These are phyloP conservation scores for Pelagia noctiluca DNA, from an alignment of 30 jellyfish, hydroid and myxozoan genomes.

Conservation along the genomic window DNA sequence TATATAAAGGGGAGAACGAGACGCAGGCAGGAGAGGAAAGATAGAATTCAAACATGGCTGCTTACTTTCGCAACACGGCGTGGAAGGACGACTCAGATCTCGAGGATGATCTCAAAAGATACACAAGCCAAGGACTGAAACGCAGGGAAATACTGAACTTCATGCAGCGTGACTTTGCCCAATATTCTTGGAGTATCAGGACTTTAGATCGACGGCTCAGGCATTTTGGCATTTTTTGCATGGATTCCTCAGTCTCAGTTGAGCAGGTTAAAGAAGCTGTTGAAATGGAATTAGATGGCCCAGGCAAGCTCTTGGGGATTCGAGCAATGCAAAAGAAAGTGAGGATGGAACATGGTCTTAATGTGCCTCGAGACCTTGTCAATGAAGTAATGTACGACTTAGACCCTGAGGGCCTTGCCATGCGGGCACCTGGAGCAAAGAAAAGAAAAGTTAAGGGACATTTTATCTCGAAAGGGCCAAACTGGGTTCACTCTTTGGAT, in stretches of 20 bases:
- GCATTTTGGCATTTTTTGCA: constrained; percentile 18
- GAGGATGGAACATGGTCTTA: constrained; percentile 30
- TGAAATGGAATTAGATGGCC: constrained; percentile 35
- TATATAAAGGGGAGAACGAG: too few species aligned
- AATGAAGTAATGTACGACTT: constrained; percentile 28
- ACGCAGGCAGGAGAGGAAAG: too few species aligned
- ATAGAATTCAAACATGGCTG: not conserved
- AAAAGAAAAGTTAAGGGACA: not conserved
- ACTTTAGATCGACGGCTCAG: constrained; percentile 52
- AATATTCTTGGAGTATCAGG: constrained; percentile 60
- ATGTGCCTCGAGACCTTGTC: constrained; percentile 49
- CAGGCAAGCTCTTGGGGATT: constrained; percentile 35
- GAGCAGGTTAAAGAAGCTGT: constrained; percentile 42
- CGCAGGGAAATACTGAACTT: constrained; percentile 36
- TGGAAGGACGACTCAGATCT: constrained; percentile 41
- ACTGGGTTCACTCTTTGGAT: constrained; percentile 23
- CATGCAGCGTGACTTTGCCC: constrained; percentile 8
- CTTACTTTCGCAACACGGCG: too few species aligned
- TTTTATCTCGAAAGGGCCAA: constrained; percentile 7
- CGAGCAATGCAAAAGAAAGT: constrained; percentile 53
- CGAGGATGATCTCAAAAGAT: constrained; percentile 4
- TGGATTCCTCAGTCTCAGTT: not conserved
- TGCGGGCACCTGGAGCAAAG: constrained; percentile 3
- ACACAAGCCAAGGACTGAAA: not conserved
- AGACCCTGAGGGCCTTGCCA: constrained; percentile 34